Percentiles rank a stretch among this genome's conserved stretches.
These are phyloP conservation scores for Podiceps cristatus DNA, from an alignment of 2,113 vertebrate species.

Conservation along the genomic window DNA sequence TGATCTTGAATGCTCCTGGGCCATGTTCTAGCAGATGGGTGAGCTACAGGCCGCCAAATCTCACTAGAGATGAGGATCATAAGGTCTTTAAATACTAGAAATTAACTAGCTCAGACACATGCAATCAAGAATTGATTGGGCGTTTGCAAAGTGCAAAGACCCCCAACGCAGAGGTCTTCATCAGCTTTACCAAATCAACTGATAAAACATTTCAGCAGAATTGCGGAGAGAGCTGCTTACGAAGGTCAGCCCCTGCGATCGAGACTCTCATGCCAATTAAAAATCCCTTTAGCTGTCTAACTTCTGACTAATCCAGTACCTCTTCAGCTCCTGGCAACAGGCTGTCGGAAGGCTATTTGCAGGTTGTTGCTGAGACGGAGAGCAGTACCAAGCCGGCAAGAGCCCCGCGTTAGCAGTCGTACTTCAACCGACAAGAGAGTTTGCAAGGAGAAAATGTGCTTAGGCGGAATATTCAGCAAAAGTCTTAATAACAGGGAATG, in stretches of 20 bases:
- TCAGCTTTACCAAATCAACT: not conserved
- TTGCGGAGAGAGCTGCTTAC: not conserved
- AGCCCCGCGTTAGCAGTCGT: not conserved
- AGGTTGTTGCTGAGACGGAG: no score
- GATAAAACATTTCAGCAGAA: no score
- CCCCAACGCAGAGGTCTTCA: fast-evolving
- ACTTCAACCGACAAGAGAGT: not conserved
- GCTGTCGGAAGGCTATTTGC: not conserved
- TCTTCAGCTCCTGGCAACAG: not conserved
- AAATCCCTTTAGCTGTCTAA: not conserved
- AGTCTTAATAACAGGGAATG: not conserved
- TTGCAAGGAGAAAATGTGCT: not conserved
- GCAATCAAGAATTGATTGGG: fast-evolving
- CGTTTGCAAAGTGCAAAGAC: not conserved
- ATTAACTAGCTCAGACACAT: not conserved
- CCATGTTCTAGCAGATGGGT: not conserved
- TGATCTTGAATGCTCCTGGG: not conserved
- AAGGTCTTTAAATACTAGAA: not conserved
- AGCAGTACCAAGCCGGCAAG: not conserved
- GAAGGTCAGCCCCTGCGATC: not conserved
- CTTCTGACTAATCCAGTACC: not conserved
- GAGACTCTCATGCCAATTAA: not conserved
- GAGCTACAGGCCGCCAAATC: not conserved
- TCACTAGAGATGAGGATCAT: not conserved
- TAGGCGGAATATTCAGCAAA: not conserved